phyloP scores from a whole-genome alignment of 1,140 invertebrate species.

The Asbolus verrucosus region DNA sequence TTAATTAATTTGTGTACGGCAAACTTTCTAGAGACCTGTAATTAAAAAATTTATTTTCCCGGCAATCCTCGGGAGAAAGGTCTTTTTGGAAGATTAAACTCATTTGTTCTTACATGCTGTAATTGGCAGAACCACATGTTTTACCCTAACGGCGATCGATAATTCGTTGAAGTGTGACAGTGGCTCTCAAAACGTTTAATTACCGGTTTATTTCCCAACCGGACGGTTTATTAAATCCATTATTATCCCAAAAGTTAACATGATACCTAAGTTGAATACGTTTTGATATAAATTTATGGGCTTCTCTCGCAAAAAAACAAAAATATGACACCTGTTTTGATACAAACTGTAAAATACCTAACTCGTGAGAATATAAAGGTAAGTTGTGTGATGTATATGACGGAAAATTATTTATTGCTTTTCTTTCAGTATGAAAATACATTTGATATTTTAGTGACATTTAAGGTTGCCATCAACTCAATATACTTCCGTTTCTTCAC shows the following conservation, averaged over 20 bases:
- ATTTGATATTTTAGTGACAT: too few species aligned
- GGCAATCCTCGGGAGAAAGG: background rate
- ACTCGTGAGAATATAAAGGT: background rate
- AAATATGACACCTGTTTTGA: constrained; percentile 2
- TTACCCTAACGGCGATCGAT: constrained; percentile 35
- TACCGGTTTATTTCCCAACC: constrained; percentile 26
- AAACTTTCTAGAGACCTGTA: background rate
- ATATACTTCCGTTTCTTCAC: too few species aligned
- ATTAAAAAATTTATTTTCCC: constrained; percentile 26
- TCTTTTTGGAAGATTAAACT: constrained; percentile 42
- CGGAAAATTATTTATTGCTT: background rate
- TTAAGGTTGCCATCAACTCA: too few species aligned
- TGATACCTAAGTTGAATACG: background rate
- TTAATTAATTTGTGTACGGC: background rate
- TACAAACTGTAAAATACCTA: constrained; percentile 14
- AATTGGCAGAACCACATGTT: constrained; percentile 44
- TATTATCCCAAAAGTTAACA: constrained; percentile 18
- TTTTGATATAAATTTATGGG: constrained; percentile 18
- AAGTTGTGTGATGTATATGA: background rate
- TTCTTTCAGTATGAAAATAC: too few species aligned
- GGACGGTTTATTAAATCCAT: constrained; percentile 15
- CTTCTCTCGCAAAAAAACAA: background rate
- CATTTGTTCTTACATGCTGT: constrained; percentile 38
- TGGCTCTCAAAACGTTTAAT: constrained; percentile 32
- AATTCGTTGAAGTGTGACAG: constrained; percentile 30